These are phyloP conservation scores for Zaprionus gabonicus DNA, from an alignment of 1,140 invertebrate genomes.

Conservation along the genomic window DNA sequence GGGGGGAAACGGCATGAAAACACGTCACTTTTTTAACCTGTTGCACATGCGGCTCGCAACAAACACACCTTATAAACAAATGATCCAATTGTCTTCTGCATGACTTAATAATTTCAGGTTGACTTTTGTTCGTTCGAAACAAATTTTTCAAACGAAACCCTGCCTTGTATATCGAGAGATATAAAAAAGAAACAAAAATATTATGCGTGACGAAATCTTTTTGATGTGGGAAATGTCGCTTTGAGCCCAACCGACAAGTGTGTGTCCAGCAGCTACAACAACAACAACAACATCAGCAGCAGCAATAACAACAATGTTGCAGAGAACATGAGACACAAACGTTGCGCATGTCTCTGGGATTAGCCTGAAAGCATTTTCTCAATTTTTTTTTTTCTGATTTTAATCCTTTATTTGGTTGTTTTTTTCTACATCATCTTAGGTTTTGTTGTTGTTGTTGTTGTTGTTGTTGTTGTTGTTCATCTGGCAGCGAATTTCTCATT, in stretches of 20 bases:
- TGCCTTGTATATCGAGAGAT: conserved; percentile 29
- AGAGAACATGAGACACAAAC: conserved; percentile 72
- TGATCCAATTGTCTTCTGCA: conserved; percentile 83
- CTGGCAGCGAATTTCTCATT: conserved; percentile 37
- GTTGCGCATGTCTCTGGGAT: conserved; percentile 73
- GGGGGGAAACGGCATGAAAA: conserved; percentile 26
- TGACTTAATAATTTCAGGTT: conserved; percentile 67
- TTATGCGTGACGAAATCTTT: conserved; percentile 82
- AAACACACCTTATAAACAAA: conserved; percentile 79
- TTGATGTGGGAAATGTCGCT: conserved; percentile 82
- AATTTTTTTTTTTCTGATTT: conserved; percentile 61
- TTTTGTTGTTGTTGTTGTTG: conserved; percentile 12
- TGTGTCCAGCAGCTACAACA: conserved; percentile 69
- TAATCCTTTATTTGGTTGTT: conserved; percentile 68
- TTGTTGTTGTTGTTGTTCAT: conserved; percentile 30
- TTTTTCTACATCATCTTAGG: conserved; percentile 7
- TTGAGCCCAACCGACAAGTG: conserved; percentile 78
- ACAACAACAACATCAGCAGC: conserved; percentile 24
- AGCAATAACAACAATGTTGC: conserved; percentile 29
- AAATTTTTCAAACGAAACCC: conserved; percentile 68
- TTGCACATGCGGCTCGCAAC: conserved; percentile 59
- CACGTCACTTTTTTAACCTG: conserved; percentile 74
- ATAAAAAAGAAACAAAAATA: conserved; percentile 56
- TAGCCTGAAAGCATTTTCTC: conserved; percentile 81
- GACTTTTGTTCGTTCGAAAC: conserved; percentile 55